A percentile compares a stretch with the other conserved stretches of the same genome.
Conservation (phyloP, 2,888 invertebrate genomes). For the Mamestra brassicae region DNA sequence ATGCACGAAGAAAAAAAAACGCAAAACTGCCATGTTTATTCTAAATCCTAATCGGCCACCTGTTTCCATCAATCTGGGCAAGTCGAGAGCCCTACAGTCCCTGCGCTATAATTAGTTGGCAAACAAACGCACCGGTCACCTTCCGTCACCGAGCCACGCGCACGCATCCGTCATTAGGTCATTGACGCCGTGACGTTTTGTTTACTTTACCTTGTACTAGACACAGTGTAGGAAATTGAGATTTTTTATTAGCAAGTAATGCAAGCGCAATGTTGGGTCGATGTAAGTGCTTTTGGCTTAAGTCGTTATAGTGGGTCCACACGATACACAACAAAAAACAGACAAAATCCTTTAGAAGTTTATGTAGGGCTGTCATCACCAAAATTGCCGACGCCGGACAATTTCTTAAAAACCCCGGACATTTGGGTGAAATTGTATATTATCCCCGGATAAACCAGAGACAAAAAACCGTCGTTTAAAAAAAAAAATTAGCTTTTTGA, state of each 20-base stretch:
- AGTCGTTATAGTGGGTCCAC: too few relatives aligned
- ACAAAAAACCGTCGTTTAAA: too few relatives aligned
- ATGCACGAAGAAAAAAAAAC: not conserved
- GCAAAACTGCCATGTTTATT: conserved; percentile 3
- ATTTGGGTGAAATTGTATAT: too few relatives aligned
- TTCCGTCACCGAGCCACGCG: conserved; percentile 58
- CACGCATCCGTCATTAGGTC: conserved; percentile 61
- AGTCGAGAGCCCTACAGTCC: conserved; percentile 40
- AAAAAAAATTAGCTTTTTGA: too few relatives aligned
- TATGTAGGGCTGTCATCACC: too few relatives aligned
- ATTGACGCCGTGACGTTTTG: conserved; percentile 61
- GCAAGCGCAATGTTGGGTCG: not conserved
- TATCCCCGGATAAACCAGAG: too few relatives aligned
- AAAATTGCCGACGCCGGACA: too few relatives aligned
- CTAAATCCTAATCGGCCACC: conserved; percentile 28
- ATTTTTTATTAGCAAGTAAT: not conserved
- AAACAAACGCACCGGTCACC: conserved; percentile 62
- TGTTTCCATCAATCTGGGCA: conserved; percentile 36
- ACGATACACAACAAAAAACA: too few relatives aligned
- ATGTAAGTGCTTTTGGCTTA: not conserved
- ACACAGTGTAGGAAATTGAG: conserved; percentile 8
- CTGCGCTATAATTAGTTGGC: conserved; percentile 64
- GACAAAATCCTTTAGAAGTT: too few relatives aligned
- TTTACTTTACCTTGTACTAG: conserved; percentile 37
- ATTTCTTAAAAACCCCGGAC: too few relatives aligned